A percentile compares a stretch with the other conserved stretches of the same genome.
Conservation (phyloP, 2,113 vertebrate species). For the Athene cunicularia region DNA sequence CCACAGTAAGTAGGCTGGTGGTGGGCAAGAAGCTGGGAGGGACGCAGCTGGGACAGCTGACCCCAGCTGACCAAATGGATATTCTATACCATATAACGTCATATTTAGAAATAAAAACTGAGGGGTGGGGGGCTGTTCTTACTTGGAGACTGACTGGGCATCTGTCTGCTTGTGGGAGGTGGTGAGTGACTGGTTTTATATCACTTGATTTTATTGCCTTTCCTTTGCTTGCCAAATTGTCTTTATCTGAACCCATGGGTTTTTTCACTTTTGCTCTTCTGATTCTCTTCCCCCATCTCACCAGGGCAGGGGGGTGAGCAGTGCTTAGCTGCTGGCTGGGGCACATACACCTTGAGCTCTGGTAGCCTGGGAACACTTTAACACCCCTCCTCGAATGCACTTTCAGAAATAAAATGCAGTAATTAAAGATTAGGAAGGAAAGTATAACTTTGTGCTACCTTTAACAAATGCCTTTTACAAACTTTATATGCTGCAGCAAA, state of each 20-base stretch:
- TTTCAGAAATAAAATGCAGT: background rate
- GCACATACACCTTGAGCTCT: background rate
- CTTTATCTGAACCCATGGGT: background rate
- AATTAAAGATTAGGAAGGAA: background rate
- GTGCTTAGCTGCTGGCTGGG: background rate
- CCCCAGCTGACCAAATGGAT: fast-evolving
- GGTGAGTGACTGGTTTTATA: background rate
- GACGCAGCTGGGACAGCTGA: background rate
- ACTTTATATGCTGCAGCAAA: background rate
- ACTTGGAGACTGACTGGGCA: background rate
- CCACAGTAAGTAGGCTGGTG: fast-evolving
- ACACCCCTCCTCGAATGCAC: background rate
- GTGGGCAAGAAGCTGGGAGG: background rate
- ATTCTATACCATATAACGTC: background rate
- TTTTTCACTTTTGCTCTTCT: background rate
- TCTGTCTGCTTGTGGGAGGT: background rate
- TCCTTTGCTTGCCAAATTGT: background rate
- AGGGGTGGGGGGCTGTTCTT: background rate
- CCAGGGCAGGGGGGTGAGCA: too few species aligned
- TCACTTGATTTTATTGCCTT: background rate
- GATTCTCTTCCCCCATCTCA: fast-evolving
- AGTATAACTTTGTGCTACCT: background rate
- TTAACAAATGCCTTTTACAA: background rate
- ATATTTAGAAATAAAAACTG: background rate
- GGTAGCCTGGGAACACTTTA: background rate